Percentiles rank a stretch among this genome's conserved stretches.
These are phyloP conservation scores for Chamaetylas fuelleborni DNA, from an alignment of 2,113 vertebrate species.

Conservation along the genomic window DNA sequence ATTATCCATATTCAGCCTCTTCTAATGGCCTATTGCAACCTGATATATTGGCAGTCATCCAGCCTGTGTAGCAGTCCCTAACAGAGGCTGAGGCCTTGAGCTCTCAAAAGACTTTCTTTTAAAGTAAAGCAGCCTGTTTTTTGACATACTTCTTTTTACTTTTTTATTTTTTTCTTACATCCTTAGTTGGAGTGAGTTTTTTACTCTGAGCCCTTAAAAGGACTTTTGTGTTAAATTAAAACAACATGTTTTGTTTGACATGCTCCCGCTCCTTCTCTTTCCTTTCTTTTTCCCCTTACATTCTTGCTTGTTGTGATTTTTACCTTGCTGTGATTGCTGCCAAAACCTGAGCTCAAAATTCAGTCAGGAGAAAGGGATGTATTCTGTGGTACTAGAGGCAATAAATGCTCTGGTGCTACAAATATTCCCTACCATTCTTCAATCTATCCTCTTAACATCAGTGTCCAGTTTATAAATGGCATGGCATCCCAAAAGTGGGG, in stretches of 20 bases:
- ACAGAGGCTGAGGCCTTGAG: background rate
- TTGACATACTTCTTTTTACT: background rate
- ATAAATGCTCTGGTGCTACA: background rate
- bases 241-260: background rate
- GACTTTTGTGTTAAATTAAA: background rate
- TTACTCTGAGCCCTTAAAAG: background rate
- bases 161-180: background rate
- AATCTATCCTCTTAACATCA: background rate
- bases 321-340: background rate
- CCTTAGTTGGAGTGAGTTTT: background rate
- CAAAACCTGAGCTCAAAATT: background rate
- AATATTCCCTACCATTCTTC: background rate
- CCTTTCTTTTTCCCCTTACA: background rate
- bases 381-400: background rate
- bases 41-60: constrained; percentile 17
- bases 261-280: background rate
- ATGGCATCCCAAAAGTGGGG: background rate
- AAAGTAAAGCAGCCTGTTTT: background rate
- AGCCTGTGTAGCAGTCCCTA: background rate
- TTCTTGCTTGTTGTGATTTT: background rate
- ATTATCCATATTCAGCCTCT: constrained; percentile 49
- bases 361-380: background rate
- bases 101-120: background rate
- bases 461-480: background rate
- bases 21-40: constrained; percentile 44